A percentile compares a stretch with the other conserved stretches of the same genome.
These are phyloP conservation scores for Pomacea maculata DNA, from an alignment of 1,140 invertebrate species.

Conservation along the genomic window DNA sequence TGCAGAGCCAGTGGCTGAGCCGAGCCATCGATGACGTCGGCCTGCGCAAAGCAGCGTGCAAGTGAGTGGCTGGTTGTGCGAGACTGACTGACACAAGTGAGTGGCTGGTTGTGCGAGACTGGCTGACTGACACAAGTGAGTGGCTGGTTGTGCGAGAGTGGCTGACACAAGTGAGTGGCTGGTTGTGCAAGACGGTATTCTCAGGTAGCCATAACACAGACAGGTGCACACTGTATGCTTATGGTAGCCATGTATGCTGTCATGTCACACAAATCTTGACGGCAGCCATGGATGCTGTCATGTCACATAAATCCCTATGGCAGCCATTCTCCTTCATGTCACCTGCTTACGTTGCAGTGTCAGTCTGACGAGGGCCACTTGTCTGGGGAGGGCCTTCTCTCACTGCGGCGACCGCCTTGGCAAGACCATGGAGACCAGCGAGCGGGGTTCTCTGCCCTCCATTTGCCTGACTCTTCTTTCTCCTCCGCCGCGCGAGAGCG, in stretches of 20 bases:
- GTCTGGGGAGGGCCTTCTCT: slow-evolving; percentile 2
- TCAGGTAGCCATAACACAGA: too few relatives aligned
- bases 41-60: slow-evolving; percentile 14
- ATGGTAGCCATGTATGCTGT: too few relatives aligned
- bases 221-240: too few relatives aligned
- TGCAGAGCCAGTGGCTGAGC: slow-evolving; percentile 7
- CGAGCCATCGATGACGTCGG: neutral
- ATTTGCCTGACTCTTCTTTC: slow-evolving; percentile 11
- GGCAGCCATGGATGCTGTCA: too few relatives aligned
- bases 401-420: slow-evolving; percentile 3
- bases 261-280: too few relatives aligned
- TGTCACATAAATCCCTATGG: too few relatives aligned
- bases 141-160: too few relatives aligned
- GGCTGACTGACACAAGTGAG: too few relatives aligned
- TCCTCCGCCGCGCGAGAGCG: too few relatives aligned
- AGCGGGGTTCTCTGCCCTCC: slow-evolving; percentile 7
- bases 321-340: neutral
- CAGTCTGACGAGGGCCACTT: slow-evolving; percentile 1
- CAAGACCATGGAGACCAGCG: slow-evolving; percentile 11
- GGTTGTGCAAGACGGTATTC: too few relatives aligned
- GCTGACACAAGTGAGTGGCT: too few relatives aligned
- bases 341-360: neutral
- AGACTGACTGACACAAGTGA: neutral
- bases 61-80: neutral
- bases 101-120: too few relatives aligned